A percentile compares a stretch with the other conserved stretches of the same genome.
phyloP scores from a whole-genome alignment of 64 coral and sea anemone species.

The Dendrophyllia cribrosa region DNA sequence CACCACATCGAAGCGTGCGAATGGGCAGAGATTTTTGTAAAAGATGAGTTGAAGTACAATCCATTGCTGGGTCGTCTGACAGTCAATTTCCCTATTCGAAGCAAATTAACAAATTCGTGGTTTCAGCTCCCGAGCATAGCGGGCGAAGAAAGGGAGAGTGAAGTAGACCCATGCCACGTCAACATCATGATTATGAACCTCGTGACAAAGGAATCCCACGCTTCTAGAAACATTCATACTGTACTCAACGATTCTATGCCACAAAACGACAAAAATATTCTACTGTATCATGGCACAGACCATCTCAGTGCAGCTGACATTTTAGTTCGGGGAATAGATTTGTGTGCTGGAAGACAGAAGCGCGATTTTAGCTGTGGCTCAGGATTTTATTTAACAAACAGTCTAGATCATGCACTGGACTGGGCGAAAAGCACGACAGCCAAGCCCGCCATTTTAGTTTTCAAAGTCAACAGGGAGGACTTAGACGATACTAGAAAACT shows the following conservation, averaged over 20 bases:
- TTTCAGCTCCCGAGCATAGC: background rate
- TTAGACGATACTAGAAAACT: background rate
- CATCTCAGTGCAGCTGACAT: slow-evolving; percentile 63
- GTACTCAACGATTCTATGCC: background rate
- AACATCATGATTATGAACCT: slow-evolving; percentile 40
- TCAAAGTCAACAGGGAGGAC: background rate
- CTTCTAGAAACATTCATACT: background rate
- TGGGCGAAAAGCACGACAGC: slow-evolving; percentile 38
- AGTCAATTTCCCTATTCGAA: background rate
- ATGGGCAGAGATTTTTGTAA: slow-evolving; percentile 18
- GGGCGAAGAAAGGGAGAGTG: background rate
- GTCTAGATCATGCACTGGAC: slow-evolving; percentile 34
- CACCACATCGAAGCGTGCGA: slow-evolving; percentile 35
- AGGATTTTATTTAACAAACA: slow-evolving; percentile 67
- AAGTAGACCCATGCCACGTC: background rate
- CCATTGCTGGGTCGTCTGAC: background rate
- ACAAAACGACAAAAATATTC: background rate
- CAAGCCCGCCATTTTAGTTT: slow-evolving; percentile 77
- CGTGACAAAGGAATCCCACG: slow-evolving; percentile 7
- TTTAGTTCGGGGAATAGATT: slow-evolving; percentile 57
- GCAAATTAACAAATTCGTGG: slow-evolving; percentile 5
- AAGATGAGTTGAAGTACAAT: slow-evolving; percentile 55
- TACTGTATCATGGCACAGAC: slow-evolving; percentile 86
- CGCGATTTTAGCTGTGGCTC: slow-evolving; percentile 78
- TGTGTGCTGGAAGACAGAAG: slow-evolving; percentile 43